These are phyloP conservation scores for Poeciliopsis presidionis DNA, from an alignment of 2,797 vertebrate genomes.

Conservation along the genomic window DNA sequence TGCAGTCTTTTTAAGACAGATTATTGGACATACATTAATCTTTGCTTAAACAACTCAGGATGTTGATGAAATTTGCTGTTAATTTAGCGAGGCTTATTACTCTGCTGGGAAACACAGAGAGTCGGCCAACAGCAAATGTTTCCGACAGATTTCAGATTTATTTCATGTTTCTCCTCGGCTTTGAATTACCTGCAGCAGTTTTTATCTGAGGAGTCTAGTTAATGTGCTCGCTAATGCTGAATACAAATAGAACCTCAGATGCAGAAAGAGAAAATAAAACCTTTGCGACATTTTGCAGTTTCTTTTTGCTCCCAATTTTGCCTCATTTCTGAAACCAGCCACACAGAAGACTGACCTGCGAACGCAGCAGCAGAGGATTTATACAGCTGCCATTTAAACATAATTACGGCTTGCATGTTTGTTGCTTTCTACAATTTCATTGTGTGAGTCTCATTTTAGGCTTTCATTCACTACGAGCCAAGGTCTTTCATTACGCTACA, in stretches of 20 bases:
- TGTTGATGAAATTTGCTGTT: slow-evolving; percentile 41
- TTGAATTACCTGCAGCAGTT: background rate
- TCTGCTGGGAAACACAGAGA: slow-evolving; percentile 9
- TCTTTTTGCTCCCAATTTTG: background rate
- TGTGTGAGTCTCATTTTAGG: slow-evolving; percentile 3
- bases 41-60: slow-evolving; percentile 19
- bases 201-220: background rate
- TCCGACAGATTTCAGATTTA: background rate
- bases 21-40: slow-evolving; percentile 29
- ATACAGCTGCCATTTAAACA: slow-evolving; percentile 17
- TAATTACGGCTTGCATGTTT: slow-evolving; percentile 19
- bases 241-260: background rate
- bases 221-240: background rate
- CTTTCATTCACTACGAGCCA: background rate
- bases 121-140: background rate
- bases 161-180: background rate
- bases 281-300: background rate
- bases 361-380: slow-evolving; percentile 24
- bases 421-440: slow-evolving; percentile 1
- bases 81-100: slow-evolving; percentile 39
- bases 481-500: background rate
- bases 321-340: background rate
- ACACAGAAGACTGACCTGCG: slow-evolving; percentile 5
- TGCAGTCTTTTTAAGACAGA: slow-evolving; percentile 12
- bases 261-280: background rate